Percentiles rank a stretch among this genome's conserved stretches.
phyloP scores from a whole-genome alignment of 37 sponge, comb jelly and placozoan species.

The Cliona cf. orientalis region DNA sequence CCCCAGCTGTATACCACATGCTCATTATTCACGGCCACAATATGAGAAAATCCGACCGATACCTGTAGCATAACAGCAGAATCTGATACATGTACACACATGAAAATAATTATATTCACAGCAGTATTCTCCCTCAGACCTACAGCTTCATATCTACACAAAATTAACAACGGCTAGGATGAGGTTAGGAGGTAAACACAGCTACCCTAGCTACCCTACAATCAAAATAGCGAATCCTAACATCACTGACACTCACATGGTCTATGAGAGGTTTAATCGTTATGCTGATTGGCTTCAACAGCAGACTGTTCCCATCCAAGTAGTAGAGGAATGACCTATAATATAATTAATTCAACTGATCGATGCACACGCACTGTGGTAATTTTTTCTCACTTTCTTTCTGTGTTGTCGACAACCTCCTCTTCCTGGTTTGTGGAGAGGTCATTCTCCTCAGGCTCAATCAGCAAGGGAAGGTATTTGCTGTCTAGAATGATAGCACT shows the following conservation, averaged over 20 bases:
- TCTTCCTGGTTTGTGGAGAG: background rate
- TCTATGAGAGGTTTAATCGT: slow-evolving; percentile 48
- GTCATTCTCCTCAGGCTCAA: slow-evolving; percentile 27
- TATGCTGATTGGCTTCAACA: slow-evolving; percentile 27
- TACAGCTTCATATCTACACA: no score
- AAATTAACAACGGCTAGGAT: no score
- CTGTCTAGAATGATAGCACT: slow-evolving; percentile 59
- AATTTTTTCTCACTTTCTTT: slow-evolving; percentile 13
- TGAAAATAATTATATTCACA: no score
- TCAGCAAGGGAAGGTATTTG: slow-evolving; percentile 39
- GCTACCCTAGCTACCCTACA: no score
- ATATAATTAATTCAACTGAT: background rate
- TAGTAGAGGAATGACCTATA: slow-evolving; percentile 72
- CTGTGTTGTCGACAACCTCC: slow-evolving; percentile 12
- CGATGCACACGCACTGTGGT: background rate
- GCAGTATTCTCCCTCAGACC: no score
- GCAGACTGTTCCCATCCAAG: slow-evolving; percentile 42
- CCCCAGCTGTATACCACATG: slow-evolving; percentile 91
- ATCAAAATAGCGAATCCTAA: no score
- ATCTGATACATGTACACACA: no score
- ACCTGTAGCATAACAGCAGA: slow-evolving; percentile 54
- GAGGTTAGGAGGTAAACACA: no score
- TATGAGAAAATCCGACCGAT: slow-evolving; percentile 79
- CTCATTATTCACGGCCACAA: slow-evolving; percentile 74
- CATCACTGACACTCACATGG: slow-evolving; percentile 65